Evolutionary conservation across 2,797 vertebrate genomes (phyloP).

Genomic region (Sebastes iracundus): DNA sequence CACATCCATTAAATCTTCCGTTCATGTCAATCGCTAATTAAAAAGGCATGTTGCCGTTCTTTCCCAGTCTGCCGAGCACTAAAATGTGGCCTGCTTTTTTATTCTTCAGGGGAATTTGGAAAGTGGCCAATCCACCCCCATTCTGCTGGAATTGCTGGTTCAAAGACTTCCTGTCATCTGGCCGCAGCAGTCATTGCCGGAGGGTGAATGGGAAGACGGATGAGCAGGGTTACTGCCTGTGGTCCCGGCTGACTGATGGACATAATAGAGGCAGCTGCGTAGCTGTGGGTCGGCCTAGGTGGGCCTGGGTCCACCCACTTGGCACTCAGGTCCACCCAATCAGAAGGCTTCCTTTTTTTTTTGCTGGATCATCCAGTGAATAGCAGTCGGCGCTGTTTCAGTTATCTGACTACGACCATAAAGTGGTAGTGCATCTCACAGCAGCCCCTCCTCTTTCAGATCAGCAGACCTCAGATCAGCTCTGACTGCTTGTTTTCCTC

Average conservation of each 20-base stretch:
- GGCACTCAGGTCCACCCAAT: no score
- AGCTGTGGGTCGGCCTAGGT: no score
- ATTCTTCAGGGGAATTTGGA: conserved; percentile 3
- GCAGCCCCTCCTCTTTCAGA: no score
- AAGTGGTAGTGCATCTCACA: no score
- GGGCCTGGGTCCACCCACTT: no score
- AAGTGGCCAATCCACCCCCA: neutral
- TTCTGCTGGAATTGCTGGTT: conserved; percentile 26
- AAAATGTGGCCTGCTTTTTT: conserved; percentile 6
- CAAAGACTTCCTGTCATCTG: conserved; percentile 47
- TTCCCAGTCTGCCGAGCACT: neutral
- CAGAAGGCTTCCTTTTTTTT: no score
- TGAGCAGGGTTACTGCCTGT: neutral
- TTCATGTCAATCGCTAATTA: conserved; percentile 18
- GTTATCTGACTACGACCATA: no score
- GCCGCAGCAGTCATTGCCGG: neutral
- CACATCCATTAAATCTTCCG: neutral
- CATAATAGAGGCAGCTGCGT: neutral
- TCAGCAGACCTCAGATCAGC: no score
- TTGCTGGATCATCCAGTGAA: no score
- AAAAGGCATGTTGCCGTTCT: conserved; percentile 26
- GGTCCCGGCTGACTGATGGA: neutral
- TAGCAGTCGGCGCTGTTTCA: no score
- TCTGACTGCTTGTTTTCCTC: no score
- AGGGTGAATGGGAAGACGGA: neutral